Evolutionary conservation across 2,113 vertebrate species (phyloP).

Genomic region (Brevimyrus niger): DNA sequence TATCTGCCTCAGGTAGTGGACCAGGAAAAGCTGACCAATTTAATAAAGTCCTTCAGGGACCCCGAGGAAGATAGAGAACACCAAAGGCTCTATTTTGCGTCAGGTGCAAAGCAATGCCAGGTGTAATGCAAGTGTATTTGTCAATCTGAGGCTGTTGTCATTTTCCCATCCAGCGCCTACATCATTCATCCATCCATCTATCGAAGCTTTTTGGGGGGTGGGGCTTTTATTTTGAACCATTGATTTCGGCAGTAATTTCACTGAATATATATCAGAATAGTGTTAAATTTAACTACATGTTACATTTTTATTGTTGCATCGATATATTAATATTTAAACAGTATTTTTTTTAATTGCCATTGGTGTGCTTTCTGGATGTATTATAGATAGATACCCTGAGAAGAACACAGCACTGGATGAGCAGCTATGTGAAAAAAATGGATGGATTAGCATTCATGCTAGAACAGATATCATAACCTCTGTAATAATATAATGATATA

Average conservation of each 20-base stretch:
- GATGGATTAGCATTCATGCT: not conserved
- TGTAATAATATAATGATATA: not conserved
- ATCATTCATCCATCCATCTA: no score
- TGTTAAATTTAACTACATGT: not conserved
- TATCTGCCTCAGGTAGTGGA: not conserved
- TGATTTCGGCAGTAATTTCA: not conserved
- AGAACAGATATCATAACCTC: not conserved
- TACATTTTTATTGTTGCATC: not conserved
- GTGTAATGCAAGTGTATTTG: no score
- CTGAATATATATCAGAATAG: not conserved
- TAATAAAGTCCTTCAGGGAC: not conserved
- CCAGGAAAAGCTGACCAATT: not conserved
- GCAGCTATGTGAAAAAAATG: not conserved
- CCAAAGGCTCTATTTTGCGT: not conserved
- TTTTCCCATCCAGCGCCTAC: no score
- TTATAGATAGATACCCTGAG: not conserved
- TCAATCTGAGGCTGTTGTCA: no score
- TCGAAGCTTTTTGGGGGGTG: no score
- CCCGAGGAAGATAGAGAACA: not conserved
- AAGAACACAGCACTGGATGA: no score
- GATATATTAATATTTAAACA: not conserved
- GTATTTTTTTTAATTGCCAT: not conserved
- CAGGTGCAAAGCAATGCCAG: no score
- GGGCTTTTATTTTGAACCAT: not conserved
- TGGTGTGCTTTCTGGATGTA: not conserved